phyloP scores from a whole-genome alignment of 2,888 invertebrate genomes.

The Agrypnus murinus region DNA sequence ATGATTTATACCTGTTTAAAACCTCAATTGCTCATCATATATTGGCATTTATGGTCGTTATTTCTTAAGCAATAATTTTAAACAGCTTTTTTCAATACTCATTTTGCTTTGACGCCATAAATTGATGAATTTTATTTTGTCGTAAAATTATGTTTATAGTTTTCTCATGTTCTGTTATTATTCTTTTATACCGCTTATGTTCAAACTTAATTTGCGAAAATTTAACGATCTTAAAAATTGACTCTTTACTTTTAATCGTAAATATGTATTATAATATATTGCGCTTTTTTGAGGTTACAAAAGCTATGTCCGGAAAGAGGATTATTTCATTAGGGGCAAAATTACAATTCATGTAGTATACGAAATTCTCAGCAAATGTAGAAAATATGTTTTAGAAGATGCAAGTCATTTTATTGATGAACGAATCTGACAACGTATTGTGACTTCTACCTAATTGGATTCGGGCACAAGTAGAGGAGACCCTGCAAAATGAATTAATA shows the following conservation, averaged over 20 bases:
- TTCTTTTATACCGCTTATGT: constrained; percentile 15
- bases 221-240: neutral
- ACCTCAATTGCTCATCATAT: constrained; percentile 52
- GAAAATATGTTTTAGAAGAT: constrained; percentile 65
- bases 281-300: neutral
- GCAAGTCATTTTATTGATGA: constrained; percentile 67
- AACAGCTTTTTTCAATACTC: constrained; percentile 49
- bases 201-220: constrained; percentile 8
- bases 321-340: constrained; percentile 52
- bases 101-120: constrained; percentile 40
- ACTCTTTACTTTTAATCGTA: neutral
- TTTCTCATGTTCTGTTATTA: constrained; percentile 34
- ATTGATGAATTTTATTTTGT: constrained; percentile 49
- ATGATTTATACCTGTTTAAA: constrained; percentile 57
- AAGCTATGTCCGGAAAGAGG: neutral
- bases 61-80: constrained; percentile 51
- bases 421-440: constrained; percentile 66
- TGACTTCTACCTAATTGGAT: constrained; percentile 70
- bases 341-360: constrained; percentile 63
- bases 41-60: constrained; percentile 55
- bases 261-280: neutral
- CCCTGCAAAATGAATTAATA: constrained; percentile 67
- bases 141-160: constrained; percentile 38
- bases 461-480: constrained; percentile 61
- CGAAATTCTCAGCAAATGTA: constrained; percentile 63